phyloP scores from a whole-genome alignment of 1,140 invertebrate genomes.

The Drepana arcuata region DNA sequence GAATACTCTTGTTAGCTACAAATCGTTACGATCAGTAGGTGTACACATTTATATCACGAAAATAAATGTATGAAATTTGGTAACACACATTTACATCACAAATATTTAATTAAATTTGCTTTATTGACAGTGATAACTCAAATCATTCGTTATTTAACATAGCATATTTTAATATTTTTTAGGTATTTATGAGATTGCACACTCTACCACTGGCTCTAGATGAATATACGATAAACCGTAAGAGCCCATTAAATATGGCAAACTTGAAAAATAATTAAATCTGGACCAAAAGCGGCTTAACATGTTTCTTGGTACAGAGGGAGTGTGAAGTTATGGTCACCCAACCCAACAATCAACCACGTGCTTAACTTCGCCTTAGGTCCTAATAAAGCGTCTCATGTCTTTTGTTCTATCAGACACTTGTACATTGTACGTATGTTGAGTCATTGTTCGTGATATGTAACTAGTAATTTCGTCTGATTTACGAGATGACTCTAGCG shows the following conservation, averaged over 20 bases:
- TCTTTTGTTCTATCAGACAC: neutral
- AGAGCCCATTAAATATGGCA: too few relatives aligned
- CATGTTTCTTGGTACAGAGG: neutral
- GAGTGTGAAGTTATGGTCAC: neutral
- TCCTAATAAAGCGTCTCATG: neutral
- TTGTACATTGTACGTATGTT: conserved; percentile 13
- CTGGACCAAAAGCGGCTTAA: neutral
- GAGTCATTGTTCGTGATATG: conserved; percentile 37
- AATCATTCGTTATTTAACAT: neutral
- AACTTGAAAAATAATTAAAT: neutral
- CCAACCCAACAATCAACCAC: too few relatives aligned
- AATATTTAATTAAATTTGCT: neutral
- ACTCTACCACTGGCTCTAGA: too few relatives aligned
- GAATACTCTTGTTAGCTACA: neutral
- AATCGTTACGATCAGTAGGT: too few relatives aligned
- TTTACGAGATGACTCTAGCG: conserved; percentile 41
- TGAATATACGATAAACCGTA: too few relatives aligned
- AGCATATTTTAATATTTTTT: neutral
- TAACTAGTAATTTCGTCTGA: conserved; percentile 45
- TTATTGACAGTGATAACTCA: neutral
- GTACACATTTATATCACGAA: neutral
- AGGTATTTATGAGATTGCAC: neutral
- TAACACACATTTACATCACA: neutral
- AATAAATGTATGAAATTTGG: neutral
- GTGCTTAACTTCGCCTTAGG: too few relatives aligned